Evolutionary conservation across 1,140 invertebrate species (phyloP), one percentile per base, ranked within the genome.

Genomic region (Protaetia brevitarsis): DNA sequence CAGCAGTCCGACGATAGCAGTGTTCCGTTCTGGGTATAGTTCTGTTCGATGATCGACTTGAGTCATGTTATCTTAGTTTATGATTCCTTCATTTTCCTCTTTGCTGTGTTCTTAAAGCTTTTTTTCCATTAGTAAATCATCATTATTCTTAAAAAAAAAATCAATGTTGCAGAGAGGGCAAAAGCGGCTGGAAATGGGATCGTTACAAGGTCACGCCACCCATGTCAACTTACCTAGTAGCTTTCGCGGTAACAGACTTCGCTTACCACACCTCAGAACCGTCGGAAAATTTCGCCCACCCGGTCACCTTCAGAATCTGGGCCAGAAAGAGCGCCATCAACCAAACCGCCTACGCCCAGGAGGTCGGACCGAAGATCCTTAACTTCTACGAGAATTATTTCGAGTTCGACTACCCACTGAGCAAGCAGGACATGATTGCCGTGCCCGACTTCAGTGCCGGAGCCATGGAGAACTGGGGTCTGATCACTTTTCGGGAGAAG

Each of bases 371-470:
- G 0, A 87, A 86, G 72, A 83, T 92, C 59, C 80, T 96, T 0
- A 79, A 84, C 10, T 92, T 86, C 71, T 96, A 87, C 77, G 91
- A 94, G 73, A 80, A 92, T 1, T 94, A 90, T 71, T 96, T 96
- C 72, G 82, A 86, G 30, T 82, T 91, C 8, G 82, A 84, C 6
- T 93, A 89, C 69, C 89, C 87, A 0, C 76, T 93, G 28, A 87
- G 89, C 1, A 92, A 92, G 74, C 82, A 90, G 86, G 95, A 97
- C 80, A 80, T 96, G 72, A 87, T 97, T 56, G 94, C 93, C 0
- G 89, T 97, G 58, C 94, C 95, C 0, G 93, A 97, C 75, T 96
- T 97, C 75, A 87, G 85, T 1, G 88, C 90, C 23, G 88, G 90
- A 0, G 92, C 90, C 8, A 93, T 93, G 90, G 91, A 95, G 79